These are phyloP conservation scores for Cephus sareptanus DNA, from an alignment of 2,888 invertebrate species.

Conservation along the genomic window DNA sequence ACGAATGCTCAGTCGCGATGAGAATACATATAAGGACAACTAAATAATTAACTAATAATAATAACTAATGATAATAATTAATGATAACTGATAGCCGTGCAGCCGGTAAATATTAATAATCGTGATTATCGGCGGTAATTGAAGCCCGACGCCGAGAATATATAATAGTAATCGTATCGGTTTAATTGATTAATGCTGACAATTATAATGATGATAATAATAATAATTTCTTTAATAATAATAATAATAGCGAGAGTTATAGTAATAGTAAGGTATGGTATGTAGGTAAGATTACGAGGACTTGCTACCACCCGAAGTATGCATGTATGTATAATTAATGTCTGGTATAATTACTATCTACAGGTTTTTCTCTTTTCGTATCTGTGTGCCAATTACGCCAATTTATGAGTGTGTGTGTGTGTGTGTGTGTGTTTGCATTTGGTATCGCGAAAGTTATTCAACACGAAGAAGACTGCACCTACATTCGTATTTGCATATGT, in stretches of 20 bases:
- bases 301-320: conserved; percentile 42
- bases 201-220: conserved; percentile 34
- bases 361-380: conserved; percentile 26
- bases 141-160: conserved; percentile 11
- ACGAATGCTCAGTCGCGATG: not conserved
- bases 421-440: conserved; percentile 10
- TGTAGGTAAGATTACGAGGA: conserved; percentile 37
- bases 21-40: not conserved
- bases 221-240: conserved; percentile 19
- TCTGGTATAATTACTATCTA: conserved; percentile 27
- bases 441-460: not conserved
- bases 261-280: not conserved
- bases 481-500: conserved; percentile 19
- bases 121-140: conserved; percentile 25
- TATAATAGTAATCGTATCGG: conserved; percentile 39
- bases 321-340: conserved; percentile 24
- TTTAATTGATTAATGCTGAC: conserved; percentile 29
- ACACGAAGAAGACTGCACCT: not conserved
- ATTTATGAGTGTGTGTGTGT: not conserved
- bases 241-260: conserved; percentile 6
- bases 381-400: conserved; percentile 1
- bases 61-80: conserved; percentile 32
- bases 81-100: conserved; percentile 20
- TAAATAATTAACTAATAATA: conserved; percentile 9
- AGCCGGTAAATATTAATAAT: conserved; percentile 27